phyloP scores from a whole-genome alignment of 2,113 vertebrate species.

The Nymphicus hollandicus region DNA sequence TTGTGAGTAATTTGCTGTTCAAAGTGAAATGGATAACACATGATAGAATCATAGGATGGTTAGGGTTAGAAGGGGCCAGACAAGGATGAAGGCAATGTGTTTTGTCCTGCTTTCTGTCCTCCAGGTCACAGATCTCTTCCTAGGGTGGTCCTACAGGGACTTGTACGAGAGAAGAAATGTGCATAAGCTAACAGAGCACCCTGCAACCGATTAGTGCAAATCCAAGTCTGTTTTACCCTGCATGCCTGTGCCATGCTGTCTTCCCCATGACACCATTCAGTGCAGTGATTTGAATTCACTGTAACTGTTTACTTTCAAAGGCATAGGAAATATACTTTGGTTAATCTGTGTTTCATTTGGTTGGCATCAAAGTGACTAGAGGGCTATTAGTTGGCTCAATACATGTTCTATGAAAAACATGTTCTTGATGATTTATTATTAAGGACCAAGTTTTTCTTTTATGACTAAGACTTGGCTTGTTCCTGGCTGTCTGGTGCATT shows the following conservation, averaged over 20 bases:
- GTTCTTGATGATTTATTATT: constrained; percentile 8
- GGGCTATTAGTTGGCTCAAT: not conserved
- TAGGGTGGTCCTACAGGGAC: not conserved
- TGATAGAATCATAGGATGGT: not conserved
- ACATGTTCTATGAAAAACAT: not conserved
- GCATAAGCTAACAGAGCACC: not conserved
- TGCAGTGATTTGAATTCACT: not conserved
- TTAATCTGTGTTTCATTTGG: constrained; percentile 31
- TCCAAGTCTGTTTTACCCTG: not conserved
- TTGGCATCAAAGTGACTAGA: not conserved
- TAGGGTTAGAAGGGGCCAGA: not conserved
- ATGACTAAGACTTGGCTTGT: constrained; percentile 22
- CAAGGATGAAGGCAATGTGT: not conserved
- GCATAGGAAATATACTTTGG: not conserved
- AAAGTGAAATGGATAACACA: not conserved
- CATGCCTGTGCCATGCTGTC: fast-evolving
- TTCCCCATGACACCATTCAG: fast-evolving
- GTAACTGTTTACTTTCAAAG: not conserved
- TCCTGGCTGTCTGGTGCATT: not conserved
- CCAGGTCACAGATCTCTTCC: not conserved
- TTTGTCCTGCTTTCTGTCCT: not conserved
- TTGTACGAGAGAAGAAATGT: not conserved
- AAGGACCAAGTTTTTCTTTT: constrained; percentile 11
- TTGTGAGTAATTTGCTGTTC: not conserved
- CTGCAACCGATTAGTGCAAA: not conserved